phyloP scores from a whole-genome alignment of 2,113 vertebrate species.

The Cyprinus carpio region DNA sequence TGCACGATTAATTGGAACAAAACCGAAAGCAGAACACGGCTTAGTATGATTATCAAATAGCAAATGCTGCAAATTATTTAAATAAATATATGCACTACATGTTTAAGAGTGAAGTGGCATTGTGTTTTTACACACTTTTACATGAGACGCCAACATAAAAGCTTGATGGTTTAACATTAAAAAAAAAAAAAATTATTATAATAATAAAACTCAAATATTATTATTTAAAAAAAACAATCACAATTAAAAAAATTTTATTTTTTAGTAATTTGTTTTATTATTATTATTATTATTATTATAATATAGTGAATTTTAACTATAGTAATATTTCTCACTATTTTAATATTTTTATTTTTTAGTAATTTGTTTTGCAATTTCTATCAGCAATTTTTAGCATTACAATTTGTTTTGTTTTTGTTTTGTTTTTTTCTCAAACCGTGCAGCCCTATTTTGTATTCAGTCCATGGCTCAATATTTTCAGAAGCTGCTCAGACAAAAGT shows the following conservation, averaged over 20 bases:
- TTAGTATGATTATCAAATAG: background rate
- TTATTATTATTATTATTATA: background rate
- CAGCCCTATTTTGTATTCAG: constrained; percentile 7
- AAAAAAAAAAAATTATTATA: background rate
- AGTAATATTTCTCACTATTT: background rate
- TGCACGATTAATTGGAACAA: constrained; percentile 9
- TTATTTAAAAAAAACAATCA: no score
- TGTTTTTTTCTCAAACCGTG: background rate
- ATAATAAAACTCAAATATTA: background rate
- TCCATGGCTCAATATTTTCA: background rate
- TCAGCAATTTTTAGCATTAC: background rate
- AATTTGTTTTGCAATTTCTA: background rate
- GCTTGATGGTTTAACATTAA: background rate
- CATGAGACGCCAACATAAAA: background rate
- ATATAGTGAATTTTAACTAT: background rate
- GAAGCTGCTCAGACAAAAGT: constrained; percentile 20
- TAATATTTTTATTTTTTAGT: background rate
- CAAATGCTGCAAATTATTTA: background rate
- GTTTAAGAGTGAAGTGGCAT: background rate
- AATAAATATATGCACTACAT: no score
- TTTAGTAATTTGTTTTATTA: no score
- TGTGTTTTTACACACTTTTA: background rate
- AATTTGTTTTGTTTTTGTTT: background rate
- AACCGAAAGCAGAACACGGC: background rate
- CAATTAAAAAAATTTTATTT: no score